Evolutionary conservation across 2,888 invertebrate genomes (phyloP), one percentile per base, ranked within the genome.

Genomic region (Cryptus armator): DNA sequence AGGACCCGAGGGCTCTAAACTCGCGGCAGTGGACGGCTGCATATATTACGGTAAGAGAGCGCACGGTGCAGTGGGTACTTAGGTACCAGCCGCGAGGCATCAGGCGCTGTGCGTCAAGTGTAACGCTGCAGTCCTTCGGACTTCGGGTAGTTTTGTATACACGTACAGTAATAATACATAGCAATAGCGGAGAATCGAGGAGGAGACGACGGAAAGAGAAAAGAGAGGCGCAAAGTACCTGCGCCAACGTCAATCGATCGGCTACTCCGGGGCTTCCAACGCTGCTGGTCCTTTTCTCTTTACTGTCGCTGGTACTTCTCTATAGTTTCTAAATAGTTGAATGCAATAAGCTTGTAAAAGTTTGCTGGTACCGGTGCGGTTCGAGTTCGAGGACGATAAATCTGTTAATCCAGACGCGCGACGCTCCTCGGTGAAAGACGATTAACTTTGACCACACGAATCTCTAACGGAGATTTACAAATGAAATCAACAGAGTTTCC

Each of bases 31-130:
- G 51, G 81, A 77, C 77, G 81, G 72, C 72, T 74, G 84, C 68
- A 74, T 84, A 64, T 68, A 81, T 78, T 77, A 37, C 16, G 3
- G 32, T 14, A 24, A 12, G 24, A 53, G 53, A 19, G 53, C 32
- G 12, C 24, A 67, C 19, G 1, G 16, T 14, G 19, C 24, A 24
- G 29, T 44, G 46, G 29, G 43, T 19, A 66, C 16, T 43, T 43
- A 16, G 16, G 71, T 66, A 71, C 77, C 76, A 71, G 77, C 56
- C 71, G 46, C 64, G 76, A 43, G 59, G 71, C 76, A 84, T 48
- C 81, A 74, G 81, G 84, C 77, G 77, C 77, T 77, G 64, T 48
- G 81, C 77, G 81, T 84, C 78, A 81, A 84, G 84, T 81, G 84
- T 64, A 66, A 53, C 53, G 48, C 29, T 43, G 24, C 16, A 19